These are phyloP conservation scores for Hassar affinis DNA, from an alignment of 2,113 vertebrate genomes.

Conservation along the genomic window DNA sequence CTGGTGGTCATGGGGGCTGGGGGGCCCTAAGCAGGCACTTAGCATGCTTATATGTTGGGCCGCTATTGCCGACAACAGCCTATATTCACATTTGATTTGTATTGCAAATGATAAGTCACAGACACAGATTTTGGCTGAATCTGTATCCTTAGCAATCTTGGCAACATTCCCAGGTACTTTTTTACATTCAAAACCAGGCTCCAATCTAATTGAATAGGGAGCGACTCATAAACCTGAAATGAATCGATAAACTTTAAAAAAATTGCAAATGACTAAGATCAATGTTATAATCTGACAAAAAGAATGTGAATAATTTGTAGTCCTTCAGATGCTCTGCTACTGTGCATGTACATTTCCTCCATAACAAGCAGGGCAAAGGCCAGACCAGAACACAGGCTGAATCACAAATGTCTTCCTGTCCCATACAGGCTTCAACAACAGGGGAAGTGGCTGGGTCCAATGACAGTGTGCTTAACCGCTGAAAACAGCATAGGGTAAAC, in stretches of 20 bases:
- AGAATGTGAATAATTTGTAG: neutral
- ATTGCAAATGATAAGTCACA: neutral
- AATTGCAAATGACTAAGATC: neutral
- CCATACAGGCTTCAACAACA: neutral
- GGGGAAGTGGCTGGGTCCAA: too few relatives aligned
- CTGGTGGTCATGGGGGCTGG: too few relatives aligned
- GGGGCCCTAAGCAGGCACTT: too few relatives aligned
- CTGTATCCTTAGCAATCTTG: neutral
- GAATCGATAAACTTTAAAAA: neutral
- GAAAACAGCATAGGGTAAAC: too few relatives aligned
- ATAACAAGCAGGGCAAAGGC: slow-evolving; percentile 13
- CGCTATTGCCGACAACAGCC: neutral
- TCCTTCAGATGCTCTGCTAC: neutral
- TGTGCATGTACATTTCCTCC: neutral
- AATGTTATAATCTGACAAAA: neutral
- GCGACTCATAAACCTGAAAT: neutral
- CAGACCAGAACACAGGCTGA: neutral
- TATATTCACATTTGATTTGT: neutral
- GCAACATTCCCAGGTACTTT: neutral
- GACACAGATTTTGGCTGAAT: neutral
- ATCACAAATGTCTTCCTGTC: slow-evolving; percentile 2
- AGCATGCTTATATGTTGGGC: too few relatives aligned
- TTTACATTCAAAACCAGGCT: neutral
- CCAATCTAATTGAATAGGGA: neutral
- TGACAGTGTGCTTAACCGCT: too few relatives aligned